Evolutionary conservation across 35 echinoderm and acorn worm genomes (phyloP), one percentile per base, ranked within the genome.

Genomic region (Ophiothrix spiculata): DNA sequence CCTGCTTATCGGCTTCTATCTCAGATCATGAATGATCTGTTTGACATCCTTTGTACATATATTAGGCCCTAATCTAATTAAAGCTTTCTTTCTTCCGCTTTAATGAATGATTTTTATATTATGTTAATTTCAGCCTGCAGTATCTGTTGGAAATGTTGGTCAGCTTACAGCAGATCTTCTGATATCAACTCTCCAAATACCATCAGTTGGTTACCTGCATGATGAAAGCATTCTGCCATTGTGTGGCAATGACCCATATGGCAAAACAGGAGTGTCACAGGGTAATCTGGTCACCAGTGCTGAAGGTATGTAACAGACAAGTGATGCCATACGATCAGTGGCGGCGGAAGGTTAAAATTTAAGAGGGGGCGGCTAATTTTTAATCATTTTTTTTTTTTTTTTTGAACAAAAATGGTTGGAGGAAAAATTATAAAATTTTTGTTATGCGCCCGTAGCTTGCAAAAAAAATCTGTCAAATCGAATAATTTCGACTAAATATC

Each of bases 221-320:
- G 88, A 93, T 79, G 76, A 79, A 21, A 87, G 91, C 76, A 74
- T 98, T 6, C 85, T 91, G 36, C 84, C 91, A 74, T 63, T 98
- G 86, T 98, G 95, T 87, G 95, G 95, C 29, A 93, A 98, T 83
- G 91, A 98, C 86, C 86, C 95, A 45, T 91, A 93, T 39, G 46
- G 37, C 33, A 88, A 32, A 31, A 37, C 88, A 32, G 82, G 74
- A 74, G 39, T 80, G 25, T 37, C 81, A 37, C 76, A 86, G 46
- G 95, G 91, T 77, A 63, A 80, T 28, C 74, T 98, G 35, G 88
- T 89, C 35, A 94, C 92, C 60, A 90, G 88, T 78, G 78, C 91
- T 56, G 95, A 98, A 91, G 95, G 95, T 98, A 88, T n/a, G 39
- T 13, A n/a, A n/a, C n/a, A n/a, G n/a, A n/a, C n/a, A n/a, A n/a